Evolutionary conservation across 2,113 vertebrate genomes (phyloP), one percentile per base, ranked within the genome.

Genomic region (Nicator chloris): DNA sequence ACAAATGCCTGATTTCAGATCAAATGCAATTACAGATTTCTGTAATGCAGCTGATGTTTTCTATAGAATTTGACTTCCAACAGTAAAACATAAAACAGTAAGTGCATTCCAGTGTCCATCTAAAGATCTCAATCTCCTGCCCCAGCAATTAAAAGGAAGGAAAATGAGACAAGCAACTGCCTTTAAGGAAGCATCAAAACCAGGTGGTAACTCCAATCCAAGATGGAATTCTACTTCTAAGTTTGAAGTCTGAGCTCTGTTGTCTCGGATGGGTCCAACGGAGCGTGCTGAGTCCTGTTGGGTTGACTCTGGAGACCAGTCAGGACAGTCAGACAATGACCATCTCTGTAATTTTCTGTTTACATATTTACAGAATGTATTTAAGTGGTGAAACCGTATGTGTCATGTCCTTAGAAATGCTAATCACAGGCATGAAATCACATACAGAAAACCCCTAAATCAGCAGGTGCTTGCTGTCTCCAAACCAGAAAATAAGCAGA

Each of bases 331-430:
- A 31, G 92, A 86, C 92, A 94, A 13, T 78, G 95, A 90, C 76
- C 95, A 91, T 15, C 88, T 78, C 94, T 70, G 71, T 90, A 95
- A 96, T 92, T 77, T 92, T 93, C 92, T 95, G 86, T 88, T 88
- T 83, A 90, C 24, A 6, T 78, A 92, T 70, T 88, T 91, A 92
- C 82, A 83, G 86, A 90, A 71, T 0, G 24, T 83, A 86, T 80
- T 94, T 91, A 22, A 88, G 88, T 45, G 94, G 86, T 86, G 88
- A 94, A 83, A 73, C 86, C 1, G 1, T 81, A 59, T 93, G 94
- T 92, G 95, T 96, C 96, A 97, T 15, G 76, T 81, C 86, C 92
- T 97, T 75, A 93, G 92, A 96, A 96, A 96, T 96, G 94, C 64
- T 96, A 96, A 96, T 96, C 96, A 78, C 76, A 86, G 77, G 88